Percentiles rank a stretch among this genome's conserved stretches.
Evolutionary conservation across 2,797 vertebrate genomes (phyloP).

Genomic region (Parauchenoglanis punctatus): DNA sequence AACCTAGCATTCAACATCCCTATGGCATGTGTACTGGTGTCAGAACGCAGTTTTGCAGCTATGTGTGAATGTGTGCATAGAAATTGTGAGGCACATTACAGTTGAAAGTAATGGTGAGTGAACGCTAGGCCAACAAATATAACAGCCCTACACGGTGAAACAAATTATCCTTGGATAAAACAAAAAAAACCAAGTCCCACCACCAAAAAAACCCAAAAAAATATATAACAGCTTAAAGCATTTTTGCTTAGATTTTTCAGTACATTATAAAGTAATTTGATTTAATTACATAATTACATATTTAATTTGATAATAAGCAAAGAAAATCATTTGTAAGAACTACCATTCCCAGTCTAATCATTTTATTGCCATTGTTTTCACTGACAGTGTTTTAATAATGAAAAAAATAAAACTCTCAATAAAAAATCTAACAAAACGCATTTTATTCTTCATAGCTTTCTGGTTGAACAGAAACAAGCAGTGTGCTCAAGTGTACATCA

Average conservation of each 20-base stretch:
- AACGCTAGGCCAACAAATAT: not conserved
- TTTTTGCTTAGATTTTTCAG: too few relatives aligned
- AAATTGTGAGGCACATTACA: not conserved
- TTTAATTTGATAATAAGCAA: not conserved
- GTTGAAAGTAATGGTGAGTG: not conserved
- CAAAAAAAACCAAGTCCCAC: too few relatives aligned
- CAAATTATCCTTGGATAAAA: too few relatives aligned
- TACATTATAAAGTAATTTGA: not conserved
- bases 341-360: not conserved
- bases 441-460: slow-evolving; percentile 18
- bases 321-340: not conserved
- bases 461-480: slow-evolving; percentile 32
- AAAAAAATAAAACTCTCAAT: not conserved
- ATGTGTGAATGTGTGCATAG: not conserved
- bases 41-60: not conserved
- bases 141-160: not conserved
- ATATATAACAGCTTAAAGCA: too few relatives aligned
- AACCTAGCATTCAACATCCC: too few relatives aligned
- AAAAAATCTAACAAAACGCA: slow-evolving; percentile 7
- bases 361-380: not conserved
- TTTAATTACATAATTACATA: not conserved
- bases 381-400: not conserved
- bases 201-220: too few relatives aligned
- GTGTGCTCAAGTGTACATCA: slow-evolving; percentile 27
- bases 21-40: not conserved